Percentiles rank a stretch among this genome's conserved stretches.
These are phyloP conservation scores for Byasa hedistus DNA, from an alignment of 2,888 invertebrate species.

Conservation along the genomic window DNA sequence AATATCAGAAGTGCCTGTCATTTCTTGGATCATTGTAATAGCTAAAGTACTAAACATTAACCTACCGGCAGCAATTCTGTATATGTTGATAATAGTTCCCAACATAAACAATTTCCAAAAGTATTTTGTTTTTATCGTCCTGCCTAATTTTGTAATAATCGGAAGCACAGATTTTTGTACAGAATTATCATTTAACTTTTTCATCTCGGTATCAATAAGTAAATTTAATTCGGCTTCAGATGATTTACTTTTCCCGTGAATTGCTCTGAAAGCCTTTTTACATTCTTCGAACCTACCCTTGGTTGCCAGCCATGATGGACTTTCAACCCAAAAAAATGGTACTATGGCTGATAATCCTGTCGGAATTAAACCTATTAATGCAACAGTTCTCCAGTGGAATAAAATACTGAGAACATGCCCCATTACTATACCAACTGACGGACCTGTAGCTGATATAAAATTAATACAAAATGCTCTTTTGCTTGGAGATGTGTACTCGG, in stretches of 20 bases:
- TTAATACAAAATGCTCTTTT: conserved; percentile 36
- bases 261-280: conserved; percentile 32
- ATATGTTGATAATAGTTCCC: conserved; percentile 31
- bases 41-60: conserved; percentile 34
- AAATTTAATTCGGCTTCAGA: conserved; percentile 32
- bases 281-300: conserved; percentile 41
- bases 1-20: conserved; percentile 35
- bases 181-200: conserved; percentile 21
- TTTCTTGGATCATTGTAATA: conserved; percentile 37
- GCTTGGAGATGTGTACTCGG: conserved; percentile 38
- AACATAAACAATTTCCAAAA: conserved; percentile 32
- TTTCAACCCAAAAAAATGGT: conserved; percentile 40
- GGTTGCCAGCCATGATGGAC: conserved; percentile 42
- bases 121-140: conserved; percentile 3
- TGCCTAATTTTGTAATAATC: conserved; percentile 13
- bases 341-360: conserved; percentile 33
- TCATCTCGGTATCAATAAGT: conserved; percentile 29
- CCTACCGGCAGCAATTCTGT: conserved; percentile 33
- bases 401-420: conserved; percentile 36
- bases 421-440: conserved; percentile 33
- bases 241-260: conserved; percentile 32
- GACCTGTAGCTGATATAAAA: conserved; percentile 32
- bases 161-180: neutral
- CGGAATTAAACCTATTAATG: conserved; percentile 37
- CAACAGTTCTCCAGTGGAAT: conserved; percentile 39